A percentile compares a stretch with the other conserved stretches of the same genome.
These are phyloP conservation scores for Babylonia areolata DNA, from an alignment of 1,140 invertebrate species.

Conservation along the genomic window DNA sequence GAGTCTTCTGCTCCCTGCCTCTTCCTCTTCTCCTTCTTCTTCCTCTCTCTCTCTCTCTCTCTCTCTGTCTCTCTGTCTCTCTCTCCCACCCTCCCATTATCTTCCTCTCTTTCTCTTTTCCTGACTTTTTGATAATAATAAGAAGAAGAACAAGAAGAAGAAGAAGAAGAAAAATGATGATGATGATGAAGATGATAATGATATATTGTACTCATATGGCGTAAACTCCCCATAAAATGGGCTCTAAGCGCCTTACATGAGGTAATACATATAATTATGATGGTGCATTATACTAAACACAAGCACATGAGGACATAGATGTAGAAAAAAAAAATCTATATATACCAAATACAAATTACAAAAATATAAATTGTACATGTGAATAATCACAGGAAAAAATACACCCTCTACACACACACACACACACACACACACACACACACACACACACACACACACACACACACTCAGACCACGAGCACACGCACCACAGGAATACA, in stretches of 20 bases:
- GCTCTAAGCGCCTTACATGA: background rate
- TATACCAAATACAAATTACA: background rate
- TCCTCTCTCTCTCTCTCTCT: background rate
- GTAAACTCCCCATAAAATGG: background rate
- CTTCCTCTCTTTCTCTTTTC: background rate
- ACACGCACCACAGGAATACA: background rate
- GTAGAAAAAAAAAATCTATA: background rate
- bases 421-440: constrained; percentile 2
- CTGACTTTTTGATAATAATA: too few relatives aligned
- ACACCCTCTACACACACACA: background rate
- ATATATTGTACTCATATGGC: too few relatives aligned
- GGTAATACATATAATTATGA: background rate
- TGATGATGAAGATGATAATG: too few relatives aligned
- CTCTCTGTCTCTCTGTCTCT: constrained; percentile 5
- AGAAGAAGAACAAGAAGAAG: too few relatives aligned
- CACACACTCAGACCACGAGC: background rate
- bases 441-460: background rate
- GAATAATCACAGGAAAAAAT: too few relatives aligned
- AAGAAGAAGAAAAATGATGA: too few relatives aligned
- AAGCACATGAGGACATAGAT: background rate
- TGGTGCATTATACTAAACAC: background rate
- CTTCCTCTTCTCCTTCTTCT: background rate
- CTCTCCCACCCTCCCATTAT: too few relatives aligned
- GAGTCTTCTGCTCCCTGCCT: background rate
- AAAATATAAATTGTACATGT: too few relatives aligned